phyloP scores from a whole-genome alignment of 2,113 vertebrate genomes.

The Budorcas taxicolor region DNA sequence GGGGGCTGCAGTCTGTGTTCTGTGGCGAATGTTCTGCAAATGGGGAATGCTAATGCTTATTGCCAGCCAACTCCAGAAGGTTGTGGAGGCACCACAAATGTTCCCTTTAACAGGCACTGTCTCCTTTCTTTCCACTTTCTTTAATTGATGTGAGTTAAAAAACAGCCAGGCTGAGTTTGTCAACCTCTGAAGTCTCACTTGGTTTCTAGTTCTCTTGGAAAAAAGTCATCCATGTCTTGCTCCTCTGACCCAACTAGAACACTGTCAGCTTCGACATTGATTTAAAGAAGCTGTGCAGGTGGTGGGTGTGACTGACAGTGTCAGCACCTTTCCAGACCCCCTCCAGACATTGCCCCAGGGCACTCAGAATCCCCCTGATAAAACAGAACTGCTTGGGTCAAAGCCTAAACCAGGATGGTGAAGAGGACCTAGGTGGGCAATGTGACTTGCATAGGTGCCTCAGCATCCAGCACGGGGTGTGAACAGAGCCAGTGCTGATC shows the following conservation, averaged over 20 bases:
- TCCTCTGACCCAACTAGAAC: background rate
- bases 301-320: background rate
- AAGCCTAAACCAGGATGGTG: background rate
- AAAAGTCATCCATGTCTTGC: background rate
- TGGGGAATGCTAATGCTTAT: background rate
- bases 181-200: background rate
- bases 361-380: background rate
- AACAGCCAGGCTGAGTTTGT: background rate
- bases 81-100: background rate
- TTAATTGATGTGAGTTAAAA: background rate
- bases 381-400: background rate
- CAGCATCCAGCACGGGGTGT: background rate
- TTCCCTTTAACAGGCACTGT: background rate
- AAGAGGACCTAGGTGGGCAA: background rate
- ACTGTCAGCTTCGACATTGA: background rate
- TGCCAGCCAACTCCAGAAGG: background rate
- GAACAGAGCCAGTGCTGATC: background rate
- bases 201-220: slow-evolving; percentile 5
- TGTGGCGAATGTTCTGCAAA: background rate
- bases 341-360: background rate
- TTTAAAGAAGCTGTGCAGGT: background rate
- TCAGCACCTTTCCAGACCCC: background rate
- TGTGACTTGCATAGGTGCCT: background rate
- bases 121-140: background rate
- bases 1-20: background rate